Percentiles rank a stretch among this genome's conserved stretches.
phyloP scores from a whole-genome alignment of 1,140 invertebrate genomes.

The Anastatus disparis region DNA sequence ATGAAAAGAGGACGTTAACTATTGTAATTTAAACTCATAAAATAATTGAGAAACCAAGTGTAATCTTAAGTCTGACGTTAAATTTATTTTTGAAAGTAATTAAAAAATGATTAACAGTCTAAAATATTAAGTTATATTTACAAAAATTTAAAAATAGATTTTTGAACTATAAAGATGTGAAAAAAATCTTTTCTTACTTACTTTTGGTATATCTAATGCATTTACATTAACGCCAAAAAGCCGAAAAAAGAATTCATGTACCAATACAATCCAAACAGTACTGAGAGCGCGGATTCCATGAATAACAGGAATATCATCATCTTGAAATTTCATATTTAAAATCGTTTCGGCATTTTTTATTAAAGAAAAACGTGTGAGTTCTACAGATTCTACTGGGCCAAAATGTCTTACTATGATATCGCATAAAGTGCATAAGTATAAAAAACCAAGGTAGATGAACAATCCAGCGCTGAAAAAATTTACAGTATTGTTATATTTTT shows the following conservation, averaged over 20 bases:
- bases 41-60: too few species aligned
- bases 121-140: too few species aligned
- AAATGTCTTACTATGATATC: neutral
- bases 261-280: slow-evolving; percentile 20
- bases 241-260: neutral
- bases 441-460: neutral
- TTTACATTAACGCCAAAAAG: neutral
- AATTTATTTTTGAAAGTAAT: too few species aligned
- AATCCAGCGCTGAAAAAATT: neutral
- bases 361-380: slow-evolving; percentile 10
- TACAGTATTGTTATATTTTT: neutral
- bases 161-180: too few species aligned
- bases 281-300: slow-evolving; percentile 27
- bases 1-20: too few species aligned
- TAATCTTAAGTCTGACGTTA: too few species aligned
- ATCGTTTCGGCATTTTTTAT: neutral
- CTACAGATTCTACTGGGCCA: too few species aligned
- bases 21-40: too few species aligned
- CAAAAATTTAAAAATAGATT: too few species aligned
- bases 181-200: too few species aligned
- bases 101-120: too few species aligned
- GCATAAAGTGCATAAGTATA: slow-evolving; percentile 1
- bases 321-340: neutral
- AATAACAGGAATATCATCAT: slow-evolving; percentile 17
- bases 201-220: neutral